Base-by-base conservation (phyloP, 1,140 invertebrate species). In the Lepidostoma basale region DNA sequence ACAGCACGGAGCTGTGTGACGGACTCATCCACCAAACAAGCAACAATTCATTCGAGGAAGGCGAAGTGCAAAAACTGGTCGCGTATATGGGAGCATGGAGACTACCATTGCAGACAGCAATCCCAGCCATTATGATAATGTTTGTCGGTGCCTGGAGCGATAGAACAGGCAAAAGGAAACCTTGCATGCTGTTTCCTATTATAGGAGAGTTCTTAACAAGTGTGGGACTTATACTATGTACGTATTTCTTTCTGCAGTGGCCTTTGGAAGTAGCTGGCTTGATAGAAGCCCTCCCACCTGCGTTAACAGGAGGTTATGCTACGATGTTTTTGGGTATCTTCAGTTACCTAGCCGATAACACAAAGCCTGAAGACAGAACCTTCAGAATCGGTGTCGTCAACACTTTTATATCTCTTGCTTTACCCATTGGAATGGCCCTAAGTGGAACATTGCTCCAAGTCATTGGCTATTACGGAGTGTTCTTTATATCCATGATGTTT, bases 321-420 rank as follows among this genome's bases (percentile, higher is more conserved):
- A 92, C 91, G 12, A 91, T 95, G 87, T 89, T 95, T 69, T 94
- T 95, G 89, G 91, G 91, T 9, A 88, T 92, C 23, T 96, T 95
- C 77, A 95, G 93, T 76, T 95, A 95, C 74, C 90, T 96, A 42
- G 91, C 89, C 0, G 93, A 96, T 76, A 89, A 94, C 10, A 94
- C 93, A 0, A 88, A 88, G 9, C 85, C 90, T 45, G 88, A 92
- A 76, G 89, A 88, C 64, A 86, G 93, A 66, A 96, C 94, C 0
- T 82, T 92, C n/a, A 77, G 93, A 58, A 92, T 96, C 64, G 92
- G 92, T 12, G 88, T 95, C 28, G 88, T 93, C 62, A 96, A 92
- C 78, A 85, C 92, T 2, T 92, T 92, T 74, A 88, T 92, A 73
- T 92, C 90, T 0, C 78, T 93, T 49, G 91, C 91, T 42, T 88